phyloP scores from a whole-genome alignment of 2,113 vertebrate species.

The Mirounga angustirostris region DNA sequence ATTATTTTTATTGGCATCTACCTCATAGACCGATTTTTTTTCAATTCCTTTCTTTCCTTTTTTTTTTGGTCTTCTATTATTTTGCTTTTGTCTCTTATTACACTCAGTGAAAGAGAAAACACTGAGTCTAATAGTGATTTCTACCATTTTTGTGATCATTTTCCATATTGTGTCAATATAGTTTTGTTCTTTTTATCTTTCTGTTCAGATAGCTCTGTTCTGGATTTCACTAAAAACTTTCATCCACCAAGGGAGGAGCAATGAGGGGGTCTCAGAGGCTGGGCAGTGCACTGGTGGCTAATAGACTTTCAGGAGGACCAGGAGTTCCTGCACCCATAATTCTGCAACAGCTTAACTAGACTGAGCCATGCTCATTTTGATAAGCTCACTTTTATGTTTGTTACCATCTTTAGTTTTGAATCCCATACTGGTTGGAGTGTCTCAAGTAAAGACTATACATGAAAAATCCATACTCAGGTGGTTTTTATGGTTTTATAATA shows the following conservation, averaged over 20 bases:
- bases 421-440: neutral
- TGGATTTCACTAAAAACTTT: neutral
- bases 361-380: neutral
- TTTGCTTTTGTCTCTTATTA: neutral
- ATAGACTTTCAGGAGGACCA: neutral
- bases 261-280: neutral
- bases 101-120: neutral
- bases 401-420: neutral
- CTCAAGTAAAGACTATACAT: neutral
- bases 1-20: neutral
- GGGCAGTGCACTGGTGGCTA: neutral
- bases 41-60: neutral
- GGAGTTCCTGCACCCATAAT: neutral
- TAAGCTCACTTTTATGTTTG: neutral
- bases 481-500: constrained; percentile 40
- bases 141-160: neutral
- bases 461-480: neutral
- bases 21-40: neutral
- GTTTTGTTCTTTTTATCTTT: neutral
- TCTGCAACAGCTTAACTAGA: neutral
- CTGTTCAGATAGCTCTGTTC: neutral
- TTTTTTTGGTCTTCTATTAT: neutral
- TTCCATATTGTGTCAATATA: neutral
- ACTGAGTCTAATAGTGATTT: neutral
- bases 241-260: neutral